Base-by-base conservation (phyloP, 2,797 vertebrate genomes). In the Galagoides demidoff region DNA sequence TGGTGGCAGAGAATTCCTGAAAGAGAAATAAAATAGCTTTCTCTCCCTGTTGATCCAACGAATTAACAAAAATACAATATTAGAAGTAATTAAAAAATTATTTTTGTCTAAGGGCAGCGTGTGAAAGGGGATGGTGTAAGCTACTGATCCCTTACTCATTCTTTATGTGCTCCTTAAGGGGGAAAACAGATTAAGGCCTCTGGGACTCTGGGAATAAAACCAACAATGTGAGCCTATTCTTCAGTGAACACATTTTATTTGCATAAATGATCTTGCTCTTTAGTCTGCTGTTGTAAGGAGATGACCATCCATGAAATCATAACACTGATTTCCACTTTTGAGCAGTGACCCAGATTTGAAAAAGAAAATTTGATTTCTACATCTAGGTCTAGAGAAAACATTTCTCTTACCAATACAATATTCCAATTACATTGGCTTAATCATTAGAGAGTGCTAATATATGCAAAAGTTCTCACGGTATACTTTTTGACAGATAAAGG, bases 261-360 rank as follows among this genome's bases (percentile, higher is more conserved):
- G 61, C 57, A 90, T 93, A 97, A 97, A 89, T 94, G 92, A 97
- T 34, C 31, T 27, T 27, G 37, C 31, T 92, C 82, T 49, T 91
- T 89, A 87, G 63, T 66, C 57, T 66, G 25, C 31, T 68, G 55
- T 63, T 77, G 31, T n/a, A 64, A 94, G 87, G 74, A 84, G 83
- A 95, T 86, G 79, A 91, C 55, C 89, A 83, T 66, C 86, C 79
- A 81, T 73, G 64, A 78, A 74, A 78, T 90, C 74, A 77, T 63
- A 96, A 92, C 90, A 66, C n/a, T 82, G 70, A 95, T 86, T 90
- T 92, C 82, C 90, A 90, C 55, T 94, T 89, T 74, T 92, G 55
- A 87, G 61, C 45, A 90, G 85, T 61, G 76, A 92, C 85, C 95
- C 83, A 95, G 37, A 85, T 55, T 34, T 89, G 76, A 92, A 89